Conservation (phyloP, 37 sponge, comb jelly and placozoan genomes). For the Mnemiopsis leidyi region DNA sequence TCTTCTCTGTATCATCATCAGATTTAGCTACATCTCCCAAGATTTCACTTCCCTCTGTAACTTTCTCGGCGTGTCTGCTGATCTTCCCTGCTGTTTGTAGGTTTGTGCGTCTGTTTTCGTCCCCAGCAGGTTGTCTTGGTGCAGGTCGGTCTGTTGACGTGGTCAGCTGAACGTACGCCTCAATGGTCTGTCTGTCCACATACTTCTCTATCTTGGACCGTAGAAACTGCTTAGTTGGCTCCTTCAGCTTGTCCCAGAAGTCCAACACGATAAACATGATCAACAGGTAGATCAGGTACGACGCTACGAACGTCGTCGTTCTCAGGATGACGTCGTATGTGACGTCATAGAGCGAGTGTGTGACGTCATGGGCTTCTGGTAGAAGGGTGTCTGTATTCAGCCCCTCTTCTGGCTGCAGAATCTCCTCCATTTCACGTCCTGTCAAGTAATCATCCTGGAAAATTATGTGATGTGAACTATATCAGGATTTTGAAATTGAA, state of each 20-base stretch:
- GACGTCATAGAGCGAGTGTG: neutral
- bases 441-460: too few species aligned
- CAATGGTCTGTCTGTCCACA: neutral
- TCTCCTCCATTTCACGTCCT: neutral
- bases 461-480: too few species aligned
- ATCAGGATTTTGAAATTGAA: too few species aligned
- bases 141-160: neutral
- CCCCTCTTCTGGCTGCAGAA: neutral
- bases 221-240: neutral
- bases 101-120: neutral
- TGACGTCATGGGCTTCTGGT: neutral
- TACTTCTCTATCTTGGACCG: neutral
- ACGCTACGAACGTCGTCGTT: neutral
- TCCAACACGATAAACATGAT: neutral
- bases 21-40: too few species aligned
- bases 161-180: neutral
- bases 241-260: constrained; percentile 19
- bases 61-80: neutral
- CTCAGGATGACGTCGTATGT: neutral
- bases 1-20: too few species aligned
- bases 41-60: neutral
- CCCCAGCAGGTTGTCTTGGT: neutral
- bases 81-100: neutral
- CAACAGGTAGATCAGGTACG: neutral
- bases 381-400: neutral